Base-by-base conservation (phyloP, 2,888 invertebrate genomes). In the Therioaphis trifolii region DNA sequence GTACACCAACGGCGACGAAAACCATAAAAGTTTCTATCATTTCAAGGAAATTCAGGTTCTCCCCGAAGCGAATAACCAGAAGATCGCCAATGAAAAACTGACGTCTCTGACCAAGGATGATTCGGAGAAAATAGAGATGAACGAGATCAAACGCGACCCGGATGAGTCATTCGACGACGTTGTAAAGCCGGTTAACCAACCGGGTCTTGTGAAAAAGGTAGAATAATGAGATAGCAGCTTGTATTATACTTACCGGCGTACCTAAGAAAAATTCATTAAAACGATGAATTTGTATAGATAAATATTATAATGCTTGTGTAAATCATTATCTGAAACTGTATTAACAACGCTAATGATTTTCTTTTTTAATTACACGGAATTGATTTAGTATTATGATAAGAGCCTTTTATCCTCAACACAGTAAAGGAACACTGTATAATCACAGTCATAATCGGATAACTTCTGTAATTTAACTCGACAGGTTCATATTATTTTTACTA, bases 21-120 rank as follows among this genome's bases (percentile, higher is more conserved):
- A 84, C 58, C 66, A 66, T 52, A 71, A 78, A 55, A 76, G 71
- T 46, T 69, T 77, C 68, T 85, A 71, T 43, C 76, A 84, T 40
- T 40, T 84, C 55, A 76, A 85, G 21, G 69, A 76, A 15, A 71
- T 85, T 15, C 52, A 74, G 1, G 63, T 85, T 7, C 5, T 77
- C 3, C 85, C 84, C 9, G 52, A 78, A 12, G 18, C n/a, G 7
- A 55, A 76, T 2, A 43, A 14, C 21, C n/a, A 76, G 24, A 55
- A 46, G 24, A 55, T 46, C n/a, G 43, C 55, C 18, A 52, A n/a
- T 58, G 66, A 75, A n/a, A 40, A 49, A 21, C 11, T 18, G 15
- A 52, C 27, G 15, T 14, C 84, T 2, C 21, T n/a, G 27, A 0
- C 27, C 43, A 43, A 68, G 40, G 40, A 52, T 24, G 66, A 77